Conservation (phyloP, 2,113 vertebrate species). For the Hemicordylus capensis region DNA sequence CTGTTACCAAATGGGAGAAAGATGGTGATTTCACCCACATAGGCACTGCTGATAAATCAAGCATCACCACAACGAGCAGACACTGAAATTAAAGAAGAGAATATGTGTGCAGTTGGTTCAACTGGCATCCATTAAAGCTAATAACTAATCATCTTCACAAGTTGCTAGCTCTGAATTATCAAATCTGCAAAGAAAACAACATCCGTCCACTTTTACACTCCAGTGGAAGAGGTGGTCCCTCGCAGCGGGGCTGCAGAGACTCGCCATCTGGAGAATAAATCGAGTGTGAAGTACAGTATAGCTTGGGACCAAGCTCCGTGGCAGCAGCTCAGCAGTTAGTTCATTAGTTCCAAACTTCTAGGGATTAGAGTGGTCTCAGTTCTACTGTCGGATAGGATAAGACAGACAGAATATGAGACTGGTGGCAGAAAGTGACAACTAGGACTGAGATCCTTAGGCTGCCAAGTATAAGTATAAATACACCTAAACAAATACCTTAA, state of each 20-base stretch:
- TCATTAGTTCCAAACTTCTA: slow-evolving; percentile 99
- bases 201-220: slow-evolving; percentile 92
- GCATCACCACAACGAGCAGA: slow-evolving; percentile 47
- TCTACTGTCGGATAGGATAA: slow-evolving; percentile 84
- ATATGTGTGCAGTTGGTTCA: slow-evolving; percentile 58
- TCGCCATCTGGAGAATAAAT: slow-evolving; percentile 99
- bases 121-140: slow-evolving; percentile 78
- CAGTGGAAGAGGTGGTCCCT: slow-evolving; percentile 93
- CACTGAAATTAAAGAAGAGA: slow-evolving; percentile 71
- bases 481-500: slow-evolving; percentile 60
- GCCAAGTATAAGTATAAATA: slow-evolving; percentile 69
- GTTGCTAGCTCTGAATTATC: slow-evolving; percentile 80
- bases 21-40: slow-evolving; percentile 59
- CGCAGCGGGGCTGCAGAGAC: slow-evolving; percentile 86
- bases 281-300: slow-evolving; percentile 99
- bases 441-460: slow-evolving; percentile 70
- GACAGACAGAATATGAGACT: slow-evolving; percentile 76
- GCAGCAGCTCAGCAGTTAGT: slow-evolving; percentile 97
- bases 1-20: slow-evolving; percentile 67
- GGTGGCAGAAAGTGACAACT: slow-evolving; percentile 66
- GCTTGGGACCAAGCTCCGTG: slow-evolving; percentile 97
- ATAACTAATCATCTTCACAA: slow-evolving; percentile 77
- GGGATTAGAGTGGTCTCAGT: slow-evolving; percentile 93
- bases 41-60: slow-evolving; percentile 56
- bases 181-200: slow-evolving; percentile 88